Percentiles rank a stretch among this genome's conserved stretches.
Evolutionary conservation across 2,888 invertebrate genomes (phyloP).

Genomic region (Phania funesta): DNA sequence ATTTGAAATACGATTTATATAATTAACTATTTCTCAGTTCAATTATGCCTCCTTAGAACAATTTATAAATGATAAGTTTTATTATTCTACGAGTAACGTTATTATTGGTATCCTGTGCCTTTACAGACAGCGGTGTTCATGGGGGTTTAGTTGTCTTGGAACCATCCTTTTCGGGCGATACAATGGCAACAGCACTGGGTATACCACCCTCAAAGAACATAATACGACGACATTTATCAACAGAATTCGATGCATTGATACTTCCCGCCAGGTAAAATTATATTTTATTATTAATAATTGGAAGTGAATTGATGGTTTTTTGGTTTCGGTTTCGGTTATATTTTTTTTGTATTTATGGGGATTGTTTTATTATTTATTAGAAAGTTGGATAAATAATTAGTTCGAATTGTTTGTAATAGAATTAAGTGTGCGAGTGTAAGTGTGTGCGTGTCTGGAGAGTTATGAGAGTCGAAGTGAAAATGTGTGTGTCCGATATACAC

Average conservation of each 20-base stretch:
- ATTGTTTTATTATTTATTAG: conserved; percentile 6
- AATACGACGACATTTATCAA: conserved; percentile 93
- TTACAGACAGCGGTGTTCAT: conserved; percentile 94
- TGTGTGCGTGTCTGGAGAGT: neutral
- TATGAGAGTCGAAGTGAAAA: neutral
- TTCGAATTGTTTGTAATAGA: neutral
- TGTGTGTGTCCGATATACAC: no score
- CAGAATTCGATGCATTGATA: conserved; percentile 94
- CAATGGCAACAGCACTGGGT: conserved; percentile 95
- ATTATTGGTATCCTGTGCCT: neutral
- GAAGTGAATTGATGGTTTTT: neutral
- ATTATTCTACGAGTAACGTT: no score
- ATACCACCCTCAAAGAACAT: conserved; percentile 96
- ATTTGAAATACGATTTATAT: no score
- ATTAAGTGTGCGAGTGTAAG: neutral
- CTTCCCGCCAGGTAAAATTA: conserved; percentile 92
- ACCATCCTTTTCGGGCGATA: conserved; percentile 96
- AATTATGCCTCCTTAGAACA: no score
- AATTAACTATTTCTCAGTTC: no score
- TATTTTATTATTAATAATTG: neutral
- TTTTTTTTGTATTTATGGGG: neutral
- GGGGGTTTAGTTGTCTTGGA: conserved; percentile 96
- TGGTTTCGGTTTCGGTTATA: conserved; percentile 6
- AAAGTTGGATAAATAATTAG: conserved; percentile 20
- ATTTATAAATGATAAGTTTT: no score